Base-by-base conservation (phyloP, 2,113 vertebrate species). In the Chrysochloris asiatica region DNA sequence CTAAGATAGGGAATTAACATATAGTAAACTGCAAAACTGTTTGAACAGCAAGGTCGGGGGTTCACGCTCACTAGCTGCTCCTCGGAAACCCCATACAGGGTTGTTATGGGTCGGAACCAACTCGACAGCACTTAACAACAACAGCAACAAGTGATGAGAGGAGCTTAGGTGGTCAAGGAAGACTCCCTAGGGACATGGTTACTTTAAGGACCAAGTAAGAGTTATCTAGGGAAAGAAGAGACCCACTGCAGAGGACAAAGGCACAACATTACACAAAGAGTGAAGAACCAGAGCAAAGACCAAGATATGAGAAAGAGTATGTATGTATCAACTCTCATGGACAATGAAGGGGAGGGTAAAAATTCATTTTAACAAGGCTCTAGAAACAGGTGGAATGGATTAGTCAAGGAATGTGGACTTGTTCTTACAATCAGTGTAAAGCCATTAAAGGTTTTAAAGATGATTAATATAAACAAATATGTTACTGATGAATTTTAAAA, bases 401-500 rank as follows among this genome's bases (percentile, higher is more conserved):
- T 56, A 47, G 26, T 41, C 24, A 33, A 54, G 14, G 61, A 77
- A 50, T 90, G 84, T 45, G 12, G 82, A 65, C 65, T 71, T 56
- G 52, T 73, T 75, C 72, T 88, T 83, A 76, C 16, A 80, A 50
- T 6, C 3, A 88, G 2, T 11, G 0, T 65, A 90, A 81, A 67
- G 61, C 48, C 52, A 81, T 1, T 72, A 59, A 67, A 78, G 59
- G n/a, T n/a, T n/a, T n/a, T n/a, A n/a, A n/a, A n/a, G n/a, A n/a
- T n/a, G n/a, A n/a, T n/a, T 71, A 43, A 76, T 36, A 43, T 14
- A 41, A 76, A 75, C 47, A 78, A 13, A 61, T 43, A 38, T 52
- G 30, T 47, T 47, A 83, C 17, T 54, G n/a, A 75, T 30, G 54
- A 67, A 4, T 80, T 95, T 50, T 48, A 47, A 88, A 92, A 90